These are phyloP conservation scores for Dicranocentrus wangi DNA, from an alignment of 2,888 invertebrate species.

Conservation along the genomic window DNA sequence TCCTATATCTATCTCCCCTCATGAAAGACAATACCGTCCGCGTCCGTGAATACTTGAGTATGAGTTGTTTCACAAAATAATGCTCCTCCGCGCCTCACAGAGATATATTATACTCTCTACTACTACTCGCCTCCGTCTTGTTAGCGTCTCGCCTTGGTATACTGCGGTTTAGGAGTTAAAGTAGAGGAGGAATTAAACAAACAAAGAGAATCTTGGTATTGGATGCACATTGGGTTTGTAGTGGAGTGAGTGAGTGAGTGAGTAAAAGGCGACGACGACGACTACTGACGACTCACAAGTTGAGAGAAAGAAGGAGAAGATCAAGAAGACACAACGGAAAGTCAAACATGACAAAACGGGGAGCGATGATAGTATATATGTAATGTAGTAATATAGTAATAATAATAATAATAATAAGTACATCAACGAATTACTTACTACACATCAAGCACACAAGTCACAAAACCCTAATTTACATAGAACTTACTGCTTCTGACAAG, in stretches of 20 bases:
- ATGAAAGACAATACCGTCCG: too few relatives aligned
- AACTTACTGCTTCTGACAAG: too few relatives aligned
- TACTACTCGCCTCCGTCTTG: neutral
- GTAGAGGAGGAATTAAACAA: too few relatives aligned
- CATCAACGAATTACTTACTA: neutral
- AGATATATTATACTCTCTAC: too few relatives aligned
- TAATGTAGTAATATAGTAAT: neutral
- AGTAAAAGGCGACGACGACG: too few relatives aligned
- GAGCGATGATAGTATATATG: too few relatives aligned
- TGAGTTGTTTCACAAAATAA: neutral
- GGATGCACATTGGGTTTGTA: conserved; percentile 4
- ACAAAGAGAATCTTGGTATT: neutral
- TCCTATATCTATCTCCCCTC: neutral
- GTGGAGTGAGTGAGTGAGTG: too few relatives aligned
- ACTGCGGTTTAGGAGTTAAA: neutral
- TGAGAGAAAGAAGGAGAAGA: conserved; percentile 1
- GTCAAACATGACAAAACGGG: conserved; percentile 4
- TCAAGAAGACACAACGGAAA: conserved; percentile 7
- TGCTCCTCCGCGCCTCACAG: too few relatives aligned
- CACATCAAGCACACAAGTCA: conserved; percentile 9
- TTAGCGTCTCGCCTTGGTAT: neutral
- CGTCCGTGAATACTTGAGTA: neutral
- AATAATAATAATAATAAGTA: neutral
- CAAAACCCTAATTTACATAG: neutral
- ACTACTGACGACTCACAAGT: neutral